Percentiles rank a stretch among this genome's conserved stretches.
These are phyloP conservation scores for Oscheius sp. DNA, from an alignment of 2,888 invertebrate genomes.

Conservation along the genomic window DNA sequence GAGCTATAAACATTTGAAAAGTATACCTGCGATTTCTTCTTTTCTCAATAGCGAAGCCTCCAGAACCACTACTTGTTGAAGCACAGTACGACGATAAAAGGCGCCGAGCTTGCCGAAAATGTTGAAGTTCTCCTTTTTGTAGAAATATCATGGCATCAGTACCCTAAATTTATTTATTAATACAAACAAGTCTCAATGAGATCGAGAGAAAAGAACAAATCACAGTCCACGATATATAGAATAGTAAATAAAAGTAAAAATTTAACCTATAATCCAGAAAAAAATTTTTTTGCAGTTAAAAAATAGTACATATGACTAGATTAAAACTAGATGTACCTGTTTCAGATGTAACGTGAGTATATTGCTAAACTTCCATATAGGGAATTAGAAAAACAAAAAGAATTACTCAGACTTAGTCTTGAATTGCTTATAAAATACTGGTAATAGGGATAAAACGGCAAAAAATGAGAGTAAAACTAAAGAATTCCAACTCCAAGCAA, in stretches of 20 bases:
- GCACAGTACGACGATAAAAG: not conserved
- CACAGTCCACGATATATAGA: not conserved
- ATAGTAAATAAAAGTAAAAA: not conserved
- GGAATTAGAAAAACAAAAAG: not conserved
- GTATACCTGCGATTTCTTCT: not conserved
- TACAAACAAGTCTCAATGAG: not conserved
- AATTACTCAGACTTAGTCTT: conserved; percentile 36
- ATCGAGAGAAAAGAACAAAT: not conserved
- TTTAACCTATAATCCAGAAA: not conserved
- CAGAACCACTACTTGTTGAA: not conserved
- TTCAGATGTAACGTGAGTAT: too few species aligned
- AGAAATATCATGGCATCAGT: conserved; percentile 22
- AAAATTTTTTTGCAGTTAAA: too few species aligned
- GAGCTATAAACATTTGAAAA: not conserved
- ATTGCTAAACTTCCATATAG: not conserved
- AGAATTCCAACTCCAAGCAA: conserved; percentile 74
- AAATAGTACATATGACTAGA: too few species aligned
- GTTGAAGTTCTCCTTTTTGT: not conserved
- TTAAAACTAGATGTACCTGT: too few species aligned
- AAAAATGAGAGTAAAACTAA: conserved; percentile 77
- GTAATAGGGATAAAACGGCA: conserved; percentile 85
- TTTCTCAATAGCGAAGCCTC: conserved; percentile 12
- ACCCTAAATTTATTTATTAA: conserved; percentile 24
- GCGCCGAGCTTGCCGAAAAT: not conserved
- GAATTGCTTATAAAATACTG: conserved; percentile 80